These are phyloP conservation scores for Tursiops truncatus DNA, from an alignment of 2,113 vertebrate genomes.

Conservation along the genomic window DNA sequence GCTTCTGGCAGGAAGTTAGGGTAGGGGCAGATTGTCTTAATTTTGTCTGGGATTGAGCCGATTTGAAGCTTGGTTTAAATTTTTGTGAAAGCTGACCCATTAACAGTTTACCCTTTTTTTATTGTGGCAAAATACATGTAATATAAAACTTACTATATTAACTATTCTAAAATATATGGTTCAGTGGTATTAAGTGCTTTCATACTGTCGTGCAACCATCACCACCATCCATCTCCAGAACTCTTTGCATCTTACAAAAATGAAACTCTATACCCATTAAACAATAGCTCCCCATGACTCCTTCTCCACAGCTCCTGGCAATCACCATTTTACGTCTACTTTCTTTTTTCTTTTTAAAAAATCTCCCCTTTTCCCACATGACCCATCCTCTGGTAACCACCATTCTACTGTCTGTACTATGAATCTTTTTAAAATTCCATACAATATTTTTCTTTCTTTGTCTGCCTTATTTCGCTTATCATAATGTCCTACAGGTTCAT, in stretches of 20 bases:
- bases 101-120: background rate
- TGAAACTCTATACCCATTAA: background rate
- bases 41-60: background rate
- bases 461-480: background rate
- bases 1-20: slow-evolving; percentile 2
- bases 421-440: background rate
- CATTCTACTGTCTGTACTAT: background rate
- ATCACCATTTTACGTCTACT: background rate
- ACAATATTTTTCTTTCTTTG: background rate
- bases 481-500: background rate
- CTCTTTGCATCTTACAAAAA: background rate
- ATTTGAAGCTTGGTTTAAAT: slow-evolving; percentile 35
- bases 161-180: background rate
- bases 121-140: background rate
- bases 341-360: background rate
- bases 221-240: background rate
- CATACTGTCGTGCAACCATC: background rate
- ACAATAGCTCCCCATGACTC: background rate
- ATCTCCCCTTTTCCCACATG: background rate
- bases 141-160: background rate
- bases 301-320: background rate
- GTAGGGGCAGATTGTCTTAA: background rate
- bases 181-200: background rate
- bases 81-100: background rate
- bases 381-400: background rate